phyloP scores from a whole-genome alignment of 2,888 invertebrate genomes.

The Steinernema hermaphroditum region DNA sequence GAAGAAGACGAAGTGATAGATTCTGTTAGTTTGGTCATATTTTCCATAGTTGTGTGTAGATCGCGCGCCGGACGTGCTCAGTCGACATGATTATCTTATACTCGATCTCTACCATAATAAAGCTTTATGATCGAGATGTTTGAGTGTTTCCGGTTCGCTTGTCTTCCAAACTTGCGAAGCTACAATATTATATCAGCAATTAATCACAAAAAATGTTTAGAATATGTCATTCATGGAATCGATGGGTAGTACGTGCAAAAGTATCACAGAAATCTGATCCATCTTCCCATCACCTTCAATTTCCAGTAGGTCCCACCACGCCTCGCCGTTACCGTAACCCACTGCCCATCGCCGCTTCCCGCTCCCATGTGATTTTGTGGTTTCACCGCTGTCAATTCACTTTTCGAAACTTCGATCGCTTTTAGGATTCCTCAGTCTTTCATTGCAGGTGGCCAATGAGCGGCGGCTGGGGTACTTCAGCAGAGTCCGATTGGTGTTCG shows the following conservation, averaged over 20 bases:
- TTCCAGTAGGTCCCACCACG: slow-evolving; percentile 8
- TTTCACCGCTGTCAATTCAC: no score
- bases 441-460: slow-evolving; percentile 2
- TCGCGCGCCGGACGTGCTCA: slow-evolving; percentile 15
- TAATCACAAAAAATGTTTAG: no score
- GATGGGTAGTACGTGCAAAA: no score
- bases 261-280: no score
- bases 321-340: not conserved
- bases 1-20: slow-evolving; percentile 8
- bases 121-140: not conserved
- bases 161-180: no score
- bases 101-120: not conserved
- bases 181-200: no score
- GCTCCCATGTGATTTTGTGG: not conserved
- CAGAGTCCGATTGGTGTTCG: slow-evolving; percentile 14
- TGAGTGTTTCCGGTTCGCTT: no score
- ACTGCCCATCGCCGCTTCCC: not conserved
- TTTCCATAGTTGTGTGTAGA: not conserved
- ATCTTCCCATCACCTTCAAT: no score
- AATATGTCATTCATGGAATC: no score
- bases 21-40: not conserved
- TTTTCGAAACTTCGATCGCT: no score
- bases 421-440: no score
- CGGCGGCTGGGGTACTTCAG: slow-evolving; percentile 15
- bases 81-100: not conserved